Evolutionary conservation across 2,113 vertebrate species (phyloP), one percentile per base, ranked within the genome.

Genomic region (Peromyscus leucopus): DNA sequence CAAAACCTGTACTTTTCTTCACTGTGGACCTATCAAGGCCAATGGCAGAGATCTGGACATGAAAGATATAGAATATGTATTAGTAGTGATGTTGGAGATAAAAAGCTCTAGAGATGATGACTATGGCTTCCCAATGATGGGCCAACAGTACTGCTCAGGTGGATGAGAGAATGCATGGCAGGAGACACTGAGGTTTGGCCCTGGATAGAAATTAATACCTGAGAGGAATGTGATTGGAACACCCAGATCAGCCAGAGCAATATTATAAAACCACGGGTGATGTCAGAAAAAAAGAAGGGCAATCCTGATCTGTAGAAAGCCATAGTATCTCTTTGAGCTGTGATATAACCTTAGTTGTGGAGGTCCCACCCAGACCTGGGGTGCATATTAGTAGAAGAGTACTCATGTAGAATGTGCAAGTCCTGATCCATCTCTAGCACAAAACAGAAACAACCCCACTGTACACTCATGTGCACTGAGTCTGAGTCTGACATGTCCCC

Each of bases 201-300:
- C 84, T 76, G 17, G 0, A 28, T 0, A 4, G 33, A 94, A 95
- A 91, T 51, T 0, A 2, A 26, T 36, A 0, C 7, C 5, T 57
- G 51, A n/a, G n/a, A 78, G 95, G 51, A 1, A n/a, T 86, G 95
- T 97, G 71, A n/a, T 67, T 39, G 88, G 93, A 36, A 31, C 0
- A 2, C 95, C 97, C 0, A 74, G 96, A 57, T 94, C 97, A 97
- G 92, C 89, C 95, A 84, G 57, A 97, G 75, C 39, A 96, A 95
- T 11, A 59, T 2, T 24, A 95, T 55, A 97, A 85, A 93, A 36
- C 28, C 71, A 88, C 24, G 72, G 0, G 3, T 57, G 57, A 61
- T 36, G 15, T 57, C 8, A 89, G 39, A 57, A 80, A 28, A 65
- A 65, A 28, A 33, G 57, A 71, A 76, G 9, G 9, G 42, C 7